phyloP scores from a whole-genome alignment of 2,797 vertebrate genomes.

The Lateolabrax maculatus region DNA sequence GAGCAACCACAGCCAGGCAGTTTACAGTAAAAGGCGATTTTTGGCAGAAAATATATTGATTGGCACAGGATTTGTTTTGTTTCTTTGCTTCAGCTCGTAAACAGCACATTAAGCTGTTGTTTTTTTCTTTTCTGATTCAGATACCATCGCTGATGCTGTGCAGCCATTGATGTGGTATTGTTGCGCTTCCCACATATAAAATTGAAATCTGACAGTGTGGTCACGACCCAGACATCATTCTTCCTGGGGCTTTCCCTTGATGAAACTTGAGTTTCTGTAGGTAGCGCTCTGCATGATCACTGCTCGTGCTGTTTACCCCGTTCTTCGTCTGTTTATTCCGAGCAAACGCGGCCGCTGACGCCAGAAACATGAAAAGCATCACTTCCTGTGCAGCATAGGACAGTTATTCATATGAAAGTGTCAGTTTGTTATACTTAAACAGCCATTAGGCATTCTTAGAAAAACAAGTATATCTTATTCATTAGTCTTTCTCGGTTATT shows the following conservation, averaged over 20 bases:
- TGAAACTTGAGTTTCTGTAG: slow-evolving; percentile 23
- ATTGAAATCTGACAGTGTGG: slow-evolving; percentile 27
- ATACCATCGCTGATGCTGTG: slow-evolving; percentile 6
- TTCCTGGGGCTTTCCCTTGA: slow-evolving; percentile 55
- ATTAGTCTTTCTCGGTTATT: neutral
- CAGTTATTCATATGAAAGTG: slow-evolving; percentile 1
- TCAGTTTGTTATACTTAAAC: slow-evolving; percentile 16
- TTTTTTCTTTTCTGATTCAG: neutral
- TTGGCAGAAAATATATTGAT: slow-evolving; percentile 26
- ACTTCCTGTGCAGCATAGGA: slow-evolving; percentile 13
- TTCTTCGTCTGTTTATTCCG: neutral
- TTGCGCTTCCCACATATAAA: slow-evolving; percentile 34
- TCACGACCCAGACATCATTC: slow-evolving; percentile 5
- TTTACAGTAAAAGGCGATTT: slow-evolving; percentile 63
- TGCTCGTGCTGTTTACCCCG: slow-evolving; percentile 15
- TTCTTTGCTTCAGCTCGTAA: slow-evolving; percentile 24
- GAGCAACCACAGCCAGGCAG: slow-evolving; percentile 55
- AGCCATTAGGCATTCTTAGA: neutral
- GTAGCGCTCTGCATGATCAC: slow-evolving; percentile 22
- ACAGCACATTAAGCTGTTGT: slow-evolving; percentile 18
- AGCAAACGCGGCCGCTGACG: slow-evolving; percentile 23
- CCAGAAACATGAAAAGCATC: slow-evolving; percentile 20
- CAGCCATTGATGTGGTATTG: slow-evolving; percentile 35
- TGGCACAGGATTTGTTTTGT: slow-evolving; percentile 32
- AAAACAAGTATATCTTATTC: neutral